Conservation (phyloP, 2,113 vertebrate species). For the Archilochus colubris region DNA sequence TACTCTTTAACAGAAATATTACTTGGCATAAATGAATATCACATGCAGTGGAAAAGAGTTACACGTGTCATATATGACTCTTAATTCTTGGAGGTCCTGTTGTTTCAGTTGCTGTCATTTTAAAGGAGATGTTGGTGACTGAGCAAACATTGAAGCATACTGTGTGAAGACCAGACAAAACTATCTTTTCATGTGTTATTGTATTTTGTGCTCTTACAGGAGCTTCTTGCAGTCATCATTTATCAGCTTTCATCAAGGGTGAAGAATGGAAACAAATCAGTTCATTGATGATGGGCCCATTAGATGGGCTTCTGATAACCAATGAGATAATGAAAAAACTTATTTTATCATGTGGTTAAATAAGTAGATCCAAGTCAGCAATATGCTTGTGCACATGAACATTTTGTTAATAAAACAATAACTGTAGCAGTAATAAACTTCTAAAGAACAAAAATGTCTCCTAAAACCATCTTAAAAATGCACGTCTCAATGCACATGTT, state of each 20-base stretch:
- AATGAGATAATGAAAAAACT: background rate
- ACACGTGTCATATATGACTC: background rate
- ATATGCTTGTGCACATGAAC: background rate
- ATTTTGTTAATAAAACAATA: background rate
- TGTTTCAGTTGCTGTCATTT: background rate
- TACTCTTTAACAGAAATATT: background rate
- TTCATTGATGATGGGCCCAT: background rate
- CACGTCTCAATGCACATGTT: background rate
- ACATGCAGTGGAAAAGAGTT: background rate
- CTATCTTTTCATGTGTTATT: background rate
- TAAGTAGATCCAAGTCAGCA: background rate
- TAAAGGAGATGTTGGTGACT: background rate
- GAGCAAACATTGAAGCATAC: background rate
- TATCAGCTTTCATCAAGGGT: accelerated
- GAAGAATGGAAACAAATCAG: background rate
- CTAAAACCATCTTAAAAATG: background rate
- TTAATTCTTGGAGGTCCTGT: background rate
- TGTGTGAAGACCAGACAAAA: background rate
- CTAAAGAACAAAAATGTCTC: background rate
- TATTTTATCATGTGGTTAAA: background rate
- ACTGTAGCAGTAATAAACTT: background rate
- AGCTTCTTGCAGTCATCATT: background rate
- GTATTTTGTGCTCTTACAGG: background rate
- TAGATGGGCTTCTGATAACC: background rate
- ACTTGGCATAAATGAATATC: background rate